Evolutionary conservation across 2,888 invertebrate genomes (phyloP), one percentile per base, ranked within the genome.

Genomic region (Troides oblongomaculatus): DNA sequence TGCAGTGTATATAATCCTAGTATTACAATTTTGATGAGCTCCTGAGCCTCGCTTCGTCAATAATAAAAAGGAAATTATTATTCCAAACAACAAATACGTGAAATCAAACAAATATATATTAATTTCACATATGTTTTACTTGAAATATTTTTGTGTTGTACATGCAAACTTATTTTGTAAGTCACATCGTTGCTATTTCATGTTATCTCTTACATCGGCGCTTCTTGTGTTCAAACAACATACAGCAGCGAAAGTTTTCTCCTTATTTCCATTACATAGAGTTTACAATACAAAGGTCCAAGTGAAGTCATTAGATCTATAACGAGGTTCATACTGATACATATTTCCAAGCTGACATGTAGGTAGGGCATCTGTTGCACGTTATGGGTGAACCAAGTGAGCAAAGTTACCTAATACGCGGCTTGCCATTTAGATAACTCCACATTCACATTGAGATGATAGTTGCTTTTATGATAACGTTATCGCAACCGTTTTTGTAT

Each of bases 331-430:
- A 30, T 3, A 64, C 57, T n/a, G 57, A 46, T 39, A 30, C 60
- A 60, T 60, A 66, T 66, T 66, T 66, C 46, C 25, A 43, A n/a
- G 46, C 30, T 50, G 64, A 64, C 64, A 53, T 66, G 61, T 18
- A 61, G 50, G 46, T 61, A 61, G 61, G 53, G 53, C 36, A 57
- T 36, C 18, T 53, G 50, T 39, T 17, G 18, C 60, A 61, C 50
- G 53, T 66, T 66, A 57, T 23, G 50, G 53, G 17, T n/a, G 21
- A 62, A 25, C 12, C 25, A 36, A 53, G 18, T 36, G 56, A 18
- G 8, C 43, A 21, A 50, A 25, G 50, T 65, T 25, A 59, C 65
- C 60, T 61, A 61, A 66, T 30, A 21, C 21, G n/a, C n/a, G 25
- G 30, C 18, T 46, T 17, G 30, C 50, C 53, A 23, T 14, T 46